Evolutionary conservation across 1,140 invertebrate genomes (phyloP).

Genomic region (Pinna nobilis): DNA sequence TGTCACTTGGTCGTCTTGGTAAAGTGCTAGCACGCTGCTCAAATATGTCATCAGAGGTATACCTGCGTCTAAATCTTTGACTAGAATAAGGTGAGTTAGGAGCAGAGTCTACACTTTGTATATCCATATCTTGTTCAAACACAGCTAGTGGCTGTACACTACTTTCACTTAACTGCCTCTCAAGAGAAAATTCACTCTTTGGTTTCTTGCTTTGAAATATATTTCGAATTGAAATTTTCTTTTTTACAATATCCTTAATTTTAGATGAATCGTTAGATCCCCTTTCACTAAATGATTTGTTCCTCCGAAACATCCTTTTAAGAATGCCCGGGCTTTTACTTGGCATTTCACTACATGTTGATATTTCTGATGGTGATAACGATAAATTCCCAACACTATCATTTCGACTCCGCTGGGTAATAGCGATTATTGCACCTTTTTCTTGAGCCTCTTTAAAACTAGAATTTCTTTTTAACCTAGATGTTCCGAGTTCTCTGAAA

Average conservation of each 20-base stretch:
- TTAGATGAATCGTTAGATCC: conserved; percentile 2
- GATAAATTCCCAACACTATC: conserved; percentile 28
- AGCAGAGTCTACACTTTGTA: conserved; percentile 55
- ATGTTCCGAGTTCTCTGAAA: conserved; percentile 32
- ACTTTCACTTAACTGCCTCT: conserved; percentile 37
- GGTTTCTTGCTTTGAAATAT: conserved; percentile 57
- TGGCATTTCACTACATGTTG: conserved; percentile 34
- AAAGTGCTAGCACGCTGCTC: conserved; percentile 19
- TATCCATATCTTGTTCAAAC: conserved; percentile 64
- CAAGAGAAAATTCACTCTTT: conserved; percentile 44
- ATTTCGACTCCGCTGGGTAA: conserved; percentile 12
- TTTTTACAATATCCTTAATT: conserved; percentile 40
- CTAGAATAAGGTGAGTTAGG: conserved; percentile 54
- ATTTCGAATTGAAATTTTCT: conserved; percentile 60
- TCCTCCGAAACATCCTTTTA: conserved; percentile 60
- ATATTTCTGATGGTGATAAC: conserved; percentile 28
- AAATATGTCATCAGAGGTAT: conserved; percentile 52
- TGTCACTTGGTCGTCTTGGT: conserved; percentile 35
- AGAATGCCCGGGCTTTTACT: conserved; percentile 58
- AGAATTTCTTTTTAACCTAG: conserved; percentile 38
- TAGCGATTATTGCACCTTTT: conserved; percentile 27
- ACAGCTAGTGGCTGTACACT: conserved; percentile 57
- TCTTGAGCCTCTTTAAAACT: conserved; percentile 52
- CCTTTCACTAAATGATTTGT: conserved; percentile 54
- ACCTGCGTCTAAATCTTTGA: conserved; percentile 42